Conservation (phyloP, 2,113 vertebrate species). For the Larimichthys polyactis region DNA sequence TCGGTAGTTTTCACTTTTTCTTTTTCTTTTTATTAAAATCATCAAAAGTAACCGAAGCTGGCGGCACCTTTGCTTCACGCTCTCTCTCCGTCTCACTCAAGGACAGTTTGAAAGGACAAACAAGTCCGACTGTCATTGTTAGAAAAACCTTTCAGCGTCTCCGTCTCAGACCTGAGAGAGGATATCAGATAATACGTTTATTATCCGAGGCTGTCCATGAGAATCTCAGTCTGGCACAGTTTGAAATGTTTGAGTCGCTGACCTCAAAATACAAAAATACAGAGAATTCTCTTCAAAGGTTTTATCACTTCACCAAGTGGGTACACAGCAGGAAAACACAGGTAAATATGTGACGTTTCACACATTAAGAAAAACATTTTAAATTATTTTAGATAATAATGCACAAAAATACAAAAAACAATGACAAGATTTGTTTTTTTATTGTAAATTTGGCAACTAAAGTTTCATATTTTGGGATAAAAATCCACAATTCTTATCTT, state of each 20-base stretch:
- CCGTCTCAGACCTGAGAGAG: not conserved
- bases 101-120: not conserved
- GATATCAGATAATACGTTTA: not conserved
- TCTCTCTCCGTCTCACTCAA: not conserved
- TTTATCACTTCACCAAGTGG: not conserved
- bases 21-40: too few species aligned
- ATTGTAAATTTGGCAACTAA: not conserved
- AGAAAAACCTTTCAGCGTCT: not conserved
- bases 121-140: not conserved
- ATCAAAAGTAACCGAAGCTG: not conserved
- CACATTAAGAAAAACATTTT: not conserved
- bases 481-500: not conserved
- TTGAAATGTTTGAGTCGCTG: not conserved
- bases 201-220: not conserved
- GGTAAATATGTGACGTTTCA: too few species aligned
- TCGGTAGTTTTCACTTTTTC: too few species aligned
- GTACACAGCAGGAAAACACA: too few species aligned
- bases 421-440: not conserved
- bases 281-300: not conserved
- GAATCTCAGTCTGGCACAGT: not conserved
- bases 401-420: not conserved
- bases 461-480: not conserved
- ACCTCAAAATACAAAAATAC: not conserved
- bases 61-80: not conserved
- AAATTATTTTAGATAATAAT: not conserved